A percentile compares a stretch with the other conserved stretches of the same genome.
Conservation (phyloP, 2,797 vertebrate species). For the Liparis tanakae region DNA sequence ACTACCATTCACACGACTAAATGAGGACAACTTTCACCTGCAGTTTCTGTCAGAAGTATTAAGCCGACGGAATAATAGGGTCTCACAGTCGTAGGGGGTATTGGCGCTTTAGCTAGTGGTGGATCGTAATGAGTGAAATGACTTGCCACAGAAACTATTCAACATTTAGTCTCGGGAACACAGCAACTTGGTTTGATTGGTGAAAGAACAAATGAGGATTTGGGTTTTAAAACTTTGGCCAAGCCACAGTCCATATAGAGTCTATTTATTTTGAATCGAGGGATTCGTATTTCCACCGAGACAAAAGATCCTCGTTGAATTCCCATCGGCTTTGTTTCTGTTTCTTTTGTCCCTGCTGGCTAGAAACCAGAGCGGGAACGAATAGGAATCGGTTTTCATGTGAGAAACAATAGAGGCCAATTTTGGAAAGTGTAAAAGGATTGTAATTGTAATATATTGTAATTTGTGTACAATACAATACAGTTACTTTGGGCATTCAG, state of each 20-base stretch:
- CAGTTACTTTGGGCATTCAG: too few species aligned
- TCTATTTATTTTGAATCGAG: neutral
- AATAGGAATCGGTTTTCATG: neutral
- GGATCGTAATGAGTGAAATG: neutral
- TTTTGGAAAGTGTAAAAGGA: neutral
- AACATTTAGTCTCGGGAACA: too few species aligned
- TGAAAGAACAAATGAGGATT: neutral
- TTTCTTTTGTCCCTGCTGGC: neutral
- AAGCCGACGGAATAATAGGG: neutral
- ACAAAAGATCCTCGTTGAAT: neutral
- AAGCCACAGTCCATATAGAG: neutral
- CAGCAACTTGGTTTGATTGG: neutral
- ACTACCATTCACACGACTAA: neutral
- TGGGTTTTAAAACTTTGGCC: neutral
- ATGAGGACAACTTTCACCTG: neutral
- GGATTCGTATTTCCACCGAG: neutral
- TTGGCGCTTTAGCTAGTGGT: neutral
- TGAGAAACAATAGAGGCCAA: neutral
- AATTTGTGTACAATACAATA: neutral
- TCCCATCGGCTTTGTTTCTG: neutral
- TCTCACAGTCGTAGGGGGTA: neutral
- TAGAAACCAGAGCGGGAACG: neutral
- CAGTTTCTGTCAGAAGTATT: constrained; percentile 6
- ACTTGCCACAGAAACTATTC: neutral
- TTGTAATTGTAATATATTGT: neutral